Base-by-base conservation (phyloP, 2,888 invertebrate species). In the Diabrotica balteata region DNA sequence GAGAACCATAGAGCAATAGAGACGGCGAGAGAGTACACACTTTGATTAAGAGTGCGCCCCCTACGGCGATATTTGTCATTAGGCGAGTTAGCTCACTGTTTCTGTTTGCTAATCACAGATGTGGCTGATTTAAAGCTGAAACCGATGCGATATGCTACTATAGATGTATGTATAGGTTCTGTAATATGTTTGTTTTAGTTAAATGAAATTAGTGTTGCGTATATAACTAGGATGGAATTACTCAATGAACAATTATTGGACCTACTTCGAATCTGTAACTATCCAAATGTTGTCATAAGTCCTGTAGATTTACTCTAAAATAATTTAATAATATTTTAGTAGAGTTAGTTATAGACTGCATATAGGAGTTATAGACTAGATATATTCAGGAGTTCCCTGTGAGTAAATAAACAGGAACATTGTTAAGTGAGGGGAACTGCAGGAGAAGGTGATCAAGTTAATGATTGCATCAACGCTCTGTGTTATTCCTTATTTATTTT, bases 61-160 rank as follows among this genome's bases (percentile, higher is more conserved):
- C 78, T 68, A 72, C 73, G 80, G 83, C 82, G 64, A 73, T 82
- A 79, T 83, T 83, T 82, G 81, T 83, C 83, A 83, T 83, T 83
- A 83, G 80, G 78, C 79, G 78, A 79, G 82, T 82, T 82, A 82
- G 78, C 82, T 78, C 81, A 79, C 81, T 79, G 81, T 79, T 81
- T 78, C 81, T 84, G 84, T 84, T 84, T 84, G 84, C 82, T 80
- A 83, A 82, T 82, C 82, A 79, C 83, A 83, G 83, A 83, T 83
- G 81, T 80, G 81, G 80, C 80, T 78, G 78, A 78, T 80, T 79
- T 72, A 70, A 69, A 68, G 69, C 70, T 72, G 73, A 72, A 70
- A 71, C 71, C 70, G 73, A 75, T 76, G 75, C 75, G 72, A 75
- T 75, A 72, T 73, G 71, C 45, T 45, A 44, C 45, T 17, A 57